phyloP scores from a whole-genome alignment of 1,140 invertebrate genomes.

The Diabrotica virgifera region DNA sequence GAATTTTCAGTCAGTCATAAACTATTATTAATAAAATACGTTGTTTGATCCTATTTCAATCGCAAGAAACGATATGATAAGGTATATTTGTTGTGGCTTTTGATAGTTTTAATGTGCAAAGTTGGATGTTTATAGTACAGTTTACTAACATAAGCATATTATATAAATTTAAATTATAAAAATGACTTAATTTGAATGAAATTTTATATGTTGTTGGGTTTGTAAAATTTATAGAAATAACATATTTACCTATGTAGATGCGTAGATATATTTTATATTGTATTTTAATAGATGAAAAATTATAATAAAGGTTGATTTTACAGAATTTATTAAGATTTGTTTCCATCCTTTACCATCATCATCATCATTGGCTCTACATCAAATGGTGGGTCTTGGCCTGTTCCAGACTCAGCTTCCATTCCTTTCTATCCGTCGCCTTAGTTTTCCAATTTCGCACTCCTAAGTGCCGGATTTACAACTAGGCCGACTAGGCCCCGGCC shows the following conservation, averaged over 20 bases:
- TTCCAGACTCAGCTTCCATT: no score
- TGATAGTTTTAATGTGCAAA: constrained; percentile 10
- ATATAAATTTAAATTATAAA: constrained; percentile 6
- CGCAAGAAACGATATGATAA: not conserved
- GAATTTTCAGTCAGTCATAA: no score
- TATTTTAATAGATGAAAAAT: constrained; percentile 18
- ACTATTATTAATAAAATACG: not conserved
- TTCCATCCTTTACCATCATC: no score
- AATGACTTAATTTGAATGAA: constrained; percentile 12
- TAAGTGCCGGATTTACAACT: no score
- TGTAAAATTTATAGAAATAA: constrained; percentile 17
- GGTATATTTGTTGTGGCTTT: constrained; percentile 7
- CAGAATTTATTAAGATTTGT: not conserved
- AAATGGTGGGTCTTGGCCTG: no score
- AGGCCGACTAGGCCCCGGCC: no score
- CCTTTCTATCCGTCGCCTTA: no score
- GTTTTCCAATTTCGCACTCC: no score
- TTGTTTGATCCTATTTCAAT: not conserved
- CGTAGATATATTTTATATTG: constrained; percentile 19
- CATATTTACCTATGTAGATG: constrained; percentile 16
- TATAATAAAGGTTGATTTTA: constrained; percentile 7
- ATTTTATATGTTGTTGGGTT: constrained; percentile 17
- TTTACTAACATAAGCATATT: constrained; percentile 5
- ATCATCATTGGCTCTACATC: no score
- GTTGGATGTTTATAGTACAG: constrained; percentile 10